A percentile compares a stretch with the other conserved stretches of the same genome.
These are phyloP conservation scores for Mallotus villosus DNA, from an alignment of 2,797 vertebrate species.

Conservation along the genomic window DNA sequence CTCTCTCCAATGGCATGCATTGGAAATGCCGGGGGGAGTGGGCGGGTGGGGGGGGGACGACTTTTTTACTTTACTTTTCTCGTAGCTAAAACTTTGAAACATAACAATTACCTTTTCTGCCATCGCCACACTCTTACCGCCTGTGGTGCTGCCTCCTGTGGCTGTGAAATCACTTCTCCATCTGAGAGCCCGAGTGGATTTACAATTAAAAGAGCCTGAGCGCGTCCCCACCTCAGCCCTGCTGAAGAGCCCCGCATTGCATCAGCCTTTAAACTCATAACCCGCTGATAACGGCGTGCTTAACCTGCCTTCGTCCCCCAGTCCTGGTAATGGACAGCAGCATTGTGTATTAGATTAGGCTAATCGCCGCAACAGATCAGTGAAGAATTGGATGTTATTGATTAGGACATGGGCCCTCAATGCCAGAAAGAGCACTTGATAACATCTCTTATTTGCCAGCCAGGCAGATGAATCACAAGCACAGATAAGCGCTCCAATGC, in stretches of 20 bases:
- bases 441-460: slow-evolving; percentile 80
- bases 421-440: slow-evolving; percentile 68
- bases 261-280: slow-evolving; percentile 51
- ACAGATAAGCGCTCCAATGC: slow-evolving; percentile 70
- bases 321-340: slow-evolving; percentile 62
- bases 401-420: slow-evolving; percentile 74
- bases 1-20: slow-evolving; percentile 12
- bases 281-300: slow-evolving; percentile 59
- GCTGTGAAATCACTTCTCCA: slow-evolving; percentile 39
- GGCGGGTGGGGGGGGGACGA: too few relatives aligned
- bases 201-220: slow-evolving; percentile 65
- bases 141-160: slow-evolving; percentile 24
- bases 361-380: slow-evolving; percentile 76
- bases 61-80: slow-evolving; percentile 32
- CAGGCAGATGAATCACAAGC: slow-evolving; percentile 62
- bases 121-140: slow-evolving; percentile 38
- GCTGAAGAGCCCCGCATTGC: too few relatives aligned
- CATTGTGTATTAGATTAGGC: slow-evolving; percentile 73
- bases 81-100: neutral
- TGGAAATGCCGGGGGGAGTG: slow-evolving; percentile 32
- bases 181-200: slow-evolving; percentile 52
- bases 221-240: slow-evolving; percentile 41
- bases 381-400: slow-evolving; percentile 77
- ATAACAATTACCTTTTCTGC: slow-evolving; percentile 26
- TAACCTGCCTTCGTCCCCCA: slow-evolving; percentile 54